Evolutionary conservation across 2,888 invertebrate genomes (phyloP).

Genomic region (Rapana venosa): DNA sequence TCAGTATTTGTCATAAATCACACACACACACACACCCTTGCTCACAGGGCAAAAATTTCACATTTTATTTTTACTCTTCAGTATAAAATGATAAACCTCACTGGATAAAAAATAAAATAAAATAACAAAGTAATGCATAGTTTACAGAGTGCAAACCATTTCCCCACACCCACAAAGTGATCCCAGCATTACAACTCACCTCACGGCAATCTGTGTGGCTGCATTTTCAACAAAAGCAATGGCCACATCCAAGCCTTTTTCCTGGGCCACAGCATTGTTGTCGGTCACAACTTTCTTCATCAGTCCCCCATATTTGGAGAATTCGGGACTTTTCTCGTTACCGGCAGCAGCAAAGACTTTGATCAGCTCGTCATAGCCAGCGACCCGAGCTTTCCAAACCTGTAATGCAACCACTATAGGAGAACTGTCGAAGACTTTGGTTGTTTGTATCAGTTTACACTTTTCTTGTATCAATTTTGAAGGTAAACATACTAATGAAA

Average conservation of each 20-base stretch:
- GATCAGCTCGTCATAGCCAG: constrained; percentile 95
- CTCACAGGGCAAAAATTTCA: too few relatives aligned
- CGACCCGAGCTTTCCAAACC: constrained; percentile 96
- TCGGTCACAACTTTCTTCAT: constrained; percentile 96
- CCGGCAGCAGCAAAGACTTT: constrained; percentile 92
- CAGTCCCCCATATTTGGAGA: constrained; percentile 92
- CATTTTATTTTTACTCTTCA: too few relatives aligned
- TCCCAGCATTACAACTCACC: constrained; percentile 78
- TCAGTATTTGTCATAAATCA: neutral
- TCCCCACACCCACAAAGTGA: neutral
- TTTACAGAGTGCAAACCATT: too few relatives aligned
- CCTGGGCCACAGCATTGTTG: constrained; percentile 96
- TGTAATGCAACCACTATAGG: constrained; percentile 63
- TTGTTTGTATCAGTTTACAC: too few relatives aligned
- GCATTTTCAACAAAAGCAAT: constrained; percentile 95
- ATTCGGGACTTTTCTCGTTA: constrained; percentile 92
- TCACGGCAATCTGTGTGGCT: constrained; percentile 78
- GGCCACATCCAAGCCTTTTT: constrained; percentile 95
- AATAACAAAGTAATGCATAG: too few relatives aligned
- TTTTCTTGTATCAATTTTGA: too few relatives aligned
- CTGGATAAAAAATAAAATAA: neutral
- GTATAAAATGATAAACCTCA: neutral
- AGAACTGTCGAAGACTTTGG: too few relatives aligned
- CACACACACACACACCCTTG: too few relatives aligned
- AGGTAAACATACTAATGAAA: too few relatives aligned